A percentile compares a stretch with the other conserved stretches of the same genome.
Evolutionary conservation across 2,797 vertebrate species (phyloP).

Genomic region (Loris lydekkerianus): DNA sequence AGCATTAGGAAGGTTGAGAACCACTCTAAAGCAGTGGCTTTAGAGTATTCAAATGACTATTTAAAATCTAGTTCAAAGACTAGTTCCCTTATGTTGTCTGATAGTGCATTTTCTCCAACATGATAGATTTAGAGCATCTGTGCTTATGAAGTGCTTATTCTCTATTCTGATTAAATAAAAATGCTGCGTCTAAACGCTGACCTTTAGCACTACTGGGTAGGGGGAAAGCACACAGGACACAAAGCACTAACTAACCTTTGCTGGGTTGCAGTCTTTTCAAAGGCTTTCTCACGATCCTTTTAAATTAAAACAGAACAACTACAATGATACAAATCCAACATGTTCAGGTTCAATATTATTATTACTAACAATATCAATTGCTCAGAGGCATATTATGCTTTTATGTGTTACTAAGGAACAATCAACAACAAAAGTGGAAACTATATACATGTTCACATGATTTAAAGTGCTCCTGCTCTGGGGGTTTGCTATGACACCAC

Average conservation of each 20-base stretch:
- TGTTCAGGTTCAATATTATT: neutral
- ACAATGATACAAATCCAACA: neutral
- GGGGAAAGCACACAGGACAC: neutral
- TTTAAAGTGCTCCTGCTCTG: neutral
- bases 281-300: neutral
- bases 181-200: neutral
- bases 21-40: neutral
- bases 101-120: neutral
- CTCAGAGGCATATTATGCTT: neutral
- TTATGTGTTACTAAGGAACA: neutral
- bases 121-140: neutral
- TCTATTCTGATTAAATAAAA: neutral
- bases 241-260: neutral
- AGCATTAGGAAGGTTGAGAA: too few relatives aligned
- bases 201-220: neutral
- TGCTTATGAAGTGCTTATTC: neutral
- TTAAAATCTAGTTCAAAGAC: neutral
- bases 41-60: constrained; percentile 4
- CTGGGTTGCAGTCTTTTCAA: neutral
- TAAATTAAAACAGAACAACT: neutral
- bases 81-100: neutral
- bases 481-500: neutral
- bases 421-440: neutral
- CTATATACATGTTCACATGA: neutral
- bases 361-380: neutral